Evolutionary conservation across 2,888 invertebrate genomes (phyloP), one percentile per base, ranked within the genome.

Genomic region (Agrilus biguttatus): DNA sequence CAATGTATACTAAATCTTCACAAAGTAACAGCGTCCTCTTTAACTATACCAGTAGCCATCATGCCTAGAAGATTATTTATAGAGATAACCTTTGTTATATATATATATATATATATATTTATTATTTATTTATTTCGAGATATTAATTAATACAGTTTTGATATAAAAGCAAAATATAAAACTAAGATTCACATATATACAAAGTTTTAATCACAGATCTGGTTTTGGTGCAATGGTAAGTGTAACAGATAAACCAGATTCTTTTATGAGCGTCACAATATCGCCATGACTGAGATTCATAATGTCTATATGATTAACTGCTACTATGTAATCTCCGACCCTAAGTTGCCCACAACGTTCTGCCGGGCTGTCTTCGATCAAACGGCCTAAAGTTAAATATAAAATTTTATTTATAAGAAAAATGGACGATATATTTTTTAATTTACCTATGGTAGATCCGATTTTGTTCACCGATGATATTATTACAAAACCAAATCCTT

Each of bases 401-500:
- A 43, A 37, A 39, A n/a, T 36, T 36, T 40, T 17, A 41, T n/a
- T 40, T 5, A 21, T 6, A 5, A 5, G 36, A 36, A 35, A 17
- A 38, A 34, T 36, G 5, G 19, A 41, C 8, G n/a, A 2, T 33
- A 4, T 13, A 10, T 33, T 5, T 36, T 36, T 36, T 36, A 36
- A 36, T 61, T 59, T 62, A 80, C 92, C 92, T 52, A 93, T 92
- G 19, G 90, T 90, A 1, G 85, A 85, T 23, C 86, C 85, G 48
- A 83, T 81, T 66, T 84, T 85, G 53, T 89, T 90, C 4, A 91
- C 87, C 5, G 91, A 91, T 0, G 96, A 95, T 55, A 97, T 96
- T 53, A 98, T 95, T 39, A 97, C 96, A 67, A 98, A 98, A 10
- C 98, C 98, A 65, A 98, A 98, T 5, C 97, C 97, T 66, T 98